A percentile compares a stretch with the other conserved stretches of the same genome.
Evolutionary conservation across 2,113 vertebrate genomes (phyloP).

Genomic region (Laterallus jamaicensis): DNA sequence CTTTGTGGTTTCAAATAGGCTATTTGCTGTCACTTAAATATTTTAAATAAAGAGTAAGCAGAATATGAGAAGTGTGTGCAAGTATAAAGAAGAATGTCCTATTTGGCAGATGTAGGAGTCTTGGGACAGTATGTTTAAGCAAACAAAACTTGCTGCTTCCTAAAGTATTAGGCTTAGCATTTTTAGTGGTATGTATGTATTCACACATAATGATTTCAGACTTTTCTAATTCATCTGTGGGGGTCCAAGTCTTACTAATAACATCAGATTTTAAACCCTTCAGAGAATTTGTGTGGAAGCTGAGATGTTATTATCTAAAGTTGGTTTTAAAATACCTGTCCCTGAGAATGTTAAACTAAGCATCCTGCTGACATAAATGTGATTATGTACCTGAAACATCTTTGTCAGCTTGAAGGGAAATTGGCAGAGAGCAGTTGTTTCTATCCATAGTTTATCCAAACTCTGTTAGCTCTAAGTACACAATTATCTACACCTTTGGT

Average conservation of each 20-base stretch:
- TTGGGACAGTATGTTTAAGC: not conserved
- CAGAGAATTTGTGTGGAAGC: not conserved
- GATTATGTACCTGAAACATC: not conserved
- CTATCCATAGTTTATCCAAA: not conserved
- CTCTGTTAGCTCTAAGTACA: not conserved
- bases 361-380: not conserved
- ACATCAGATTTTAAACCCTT: not conserved
- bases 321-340: not conserved
- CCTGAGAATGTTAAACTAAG: not conserved
- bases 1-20: slow-evolving; percentile 11
- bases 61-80: not conserved
- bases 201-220: not conserved
- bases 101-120: not conserved
- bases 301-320: not conserved
- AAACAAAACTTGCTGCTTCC: not conserved
- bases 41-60: slow-evolving; percentile 2
- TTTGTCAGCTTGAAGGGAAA: not conserved
- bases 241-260: not conserved
- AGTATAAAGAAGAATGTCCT: not conserved
- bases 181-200: not conserved
- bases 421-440: not conserved
- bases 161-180: not conserved
- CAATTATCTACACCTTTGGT: not conserved
- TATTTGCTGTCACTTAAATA: slow-evolving; percentile 57
- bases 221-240: not conserved